Conservation (phyloP, 2,888 invertebrate genomes). For the Eretmocerus hayati region DNA sequence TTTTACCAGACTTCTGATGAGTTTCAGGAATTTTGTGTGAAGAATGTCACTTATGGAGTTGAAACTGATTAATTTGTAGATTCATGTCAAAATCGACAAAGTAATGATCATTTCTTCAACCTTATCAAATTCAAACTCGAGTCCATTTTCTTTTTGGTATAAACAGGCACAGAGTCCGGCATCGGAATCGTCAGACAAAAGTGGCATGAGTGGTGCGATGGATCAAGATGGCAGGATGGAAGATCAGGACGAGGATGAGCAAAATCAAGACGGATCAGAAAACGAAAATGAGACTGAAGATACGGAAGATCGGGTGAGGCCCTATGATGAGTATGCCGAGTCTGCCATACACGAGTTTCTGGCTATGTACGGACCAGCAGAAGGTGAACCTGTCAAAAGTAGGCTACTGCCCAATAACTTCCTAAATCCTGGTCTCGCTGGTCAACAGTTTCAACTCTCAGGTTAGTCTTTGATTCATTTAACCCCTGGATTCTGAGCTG, state of each 20-base stretch:
- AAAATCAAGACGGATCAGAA: no score
- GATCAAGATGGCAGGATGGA: slow-evolving; percentile 28
- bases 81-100: no score
- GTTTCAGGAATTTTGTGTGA: no score
- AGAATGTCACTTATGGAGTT: no score
- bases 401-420: slow-evolving; percentile 44
- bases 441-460: no score
- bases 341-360: slow-evolving; percentile 53
- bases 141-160: no score
- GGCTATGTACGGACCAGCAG: slow-evolving; percentile 49
- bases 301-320: slow-evolving; percentile 25
- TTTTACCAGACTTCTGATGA: no score
- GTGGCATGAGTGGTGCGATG: slow-evolving; percentile 29
- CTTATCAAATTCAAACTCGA: no score
- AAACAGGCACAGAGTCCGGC: slow-evolving; percentile 41
- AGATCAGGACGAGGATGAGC: slow-evolving; percentile 35
- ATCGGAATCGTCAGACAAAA: slow-evolving; percentile 44
- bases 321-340: slow-evolving; percentile 47
- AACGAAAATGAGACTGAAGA: slow-evolving; percentile 34
- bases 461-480: no score
- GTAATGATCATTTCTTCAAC: no score
- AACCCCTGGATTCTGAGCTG: no score
- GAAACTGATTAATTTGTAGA: no score
- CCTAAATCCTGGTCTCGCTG: slow-evolving; percentile 38
- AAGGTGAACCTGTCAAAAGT: slow-evolving; percentile 46